Evolutionary conservation across 1,140 invertebrate genomes (phyloP).

Genomic region (Platyscapa corneri): DNA sequence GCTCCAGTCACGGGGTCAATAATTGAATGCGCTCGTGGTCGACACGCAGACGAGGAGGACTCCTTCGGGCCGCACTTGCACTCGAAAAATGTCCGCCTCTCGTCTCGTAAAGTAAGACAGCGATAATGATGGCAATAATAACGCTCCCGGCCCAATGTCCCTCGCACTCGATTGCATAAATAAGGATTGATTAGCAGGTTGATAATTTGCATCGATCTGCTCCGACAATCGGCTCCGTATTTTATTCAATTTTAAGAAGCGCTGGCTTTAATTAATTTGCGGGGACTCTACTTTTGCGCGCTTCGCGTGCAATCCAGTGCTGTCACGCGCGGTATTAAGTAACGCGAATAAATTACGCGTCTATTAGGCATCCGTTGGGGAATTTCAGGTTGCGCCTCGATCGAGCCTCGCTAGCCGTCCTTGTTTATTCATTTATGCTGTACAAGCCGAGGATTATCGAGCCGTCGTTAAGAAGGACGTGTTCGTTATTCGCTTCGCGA

Average conservation of each 20-base stretch:
- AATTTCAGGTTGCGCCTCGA: constrained; percentile 22
- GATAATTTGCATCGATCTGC: constrained; percentile 39
- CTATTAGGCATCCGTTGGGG: constrained; percentile 21
- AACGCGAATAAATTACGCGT: constrained; percentile 41
- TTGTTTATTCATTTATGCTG: constrained; percentile 14
- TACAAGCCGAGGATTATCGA: constrained; percentile 20
- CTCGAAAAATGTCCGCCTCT: neutral
- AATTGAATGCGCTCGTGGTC: constrained; percentile 45
- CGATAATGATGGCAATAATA: too few relatives aligned
- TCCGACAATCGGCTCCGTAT: neutral
- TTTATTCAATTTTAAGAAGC: constrained; percentile 46
- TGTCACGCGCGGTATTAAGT: neutral
- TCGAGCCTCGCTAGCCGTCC: neutral
- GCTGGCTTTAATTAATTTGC: constrained; percentile 39
- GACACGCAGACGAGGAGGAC: neutral
- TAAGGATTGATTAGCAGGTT: constrained; percentile 34
- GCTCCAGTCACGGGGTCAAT: constrained; percentile 29
- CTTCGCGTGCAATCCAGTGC: neutral
- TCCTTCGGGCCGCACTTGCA: neutral
- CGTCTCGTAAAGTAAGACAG: neutral
- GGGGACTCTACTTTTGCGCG: constrained; percentile 28
- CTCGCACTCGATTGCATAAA: constrained; percentile 23
- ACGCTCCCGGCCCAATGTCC: too few relatives aligned
- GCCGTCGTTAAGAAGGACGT: neutral
- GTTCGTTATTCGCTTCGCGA: neutral